These are phyloP conservation scores for Caenorhabditis brenneri DNA, from an alignment of 1,140 invertebrate species.

Conservation along the genomic window DNA sequence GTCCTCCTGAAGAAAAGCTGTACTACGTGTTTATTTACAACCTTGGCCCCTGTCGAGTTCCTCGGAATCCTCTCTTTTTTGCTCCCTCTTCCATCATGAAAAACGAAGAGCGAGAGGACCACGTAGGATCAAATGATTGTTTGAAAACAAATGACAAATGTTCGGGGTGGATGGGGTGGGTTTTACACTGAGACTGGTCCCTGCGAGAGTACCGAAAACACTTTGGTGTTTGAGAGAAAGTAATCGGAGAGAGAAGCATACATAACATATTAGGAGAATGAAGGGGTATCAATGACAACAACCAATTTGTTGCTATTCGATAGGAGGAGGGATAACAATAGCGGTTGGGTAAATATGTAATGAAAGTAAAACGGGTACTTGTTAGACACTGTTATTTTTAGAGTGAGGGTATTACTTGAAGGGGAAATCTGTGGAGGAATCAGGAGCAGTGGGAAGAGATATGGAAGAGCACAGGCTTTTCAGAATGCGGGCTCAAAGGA, in stretches of 20 bases:
- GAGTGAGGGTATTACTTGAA: background rate
- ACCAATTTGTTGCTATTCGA: constrained; percentile 26
- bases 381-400: background rate
- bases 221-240: background rate
- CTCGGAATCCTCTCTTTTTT: background rate
- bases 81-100: background rate
- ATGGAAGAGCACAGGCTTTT: too few relatives aligned
- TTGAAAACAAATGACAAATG: constrained; percentile 44
- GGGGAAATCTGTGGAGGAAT: background rate
- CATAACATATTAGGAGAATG: constrained; percentile 31
- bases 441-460: too few relatives aligned
- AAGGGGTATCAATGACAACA: background rate
- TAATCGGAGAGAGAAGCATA: constrained; percentile 21
- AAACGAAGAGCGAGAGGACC: background rate
- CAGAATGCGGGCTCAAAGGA: too few relatives aligned
- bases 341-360: background rate
- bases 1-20: background rate
- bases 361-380: too few relatives aligned
- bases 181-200: background rate
- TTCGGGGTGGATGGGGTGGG: background rate
- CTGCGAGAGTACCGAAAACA: background rate
- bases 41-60: background rate
- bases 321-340: background rate
- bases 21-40: constrained; percentile 41
- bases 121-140: background rate